Conservation (phyloP, 2,113 vertebrate species). For the Scalopus aquaticus region DNA sequence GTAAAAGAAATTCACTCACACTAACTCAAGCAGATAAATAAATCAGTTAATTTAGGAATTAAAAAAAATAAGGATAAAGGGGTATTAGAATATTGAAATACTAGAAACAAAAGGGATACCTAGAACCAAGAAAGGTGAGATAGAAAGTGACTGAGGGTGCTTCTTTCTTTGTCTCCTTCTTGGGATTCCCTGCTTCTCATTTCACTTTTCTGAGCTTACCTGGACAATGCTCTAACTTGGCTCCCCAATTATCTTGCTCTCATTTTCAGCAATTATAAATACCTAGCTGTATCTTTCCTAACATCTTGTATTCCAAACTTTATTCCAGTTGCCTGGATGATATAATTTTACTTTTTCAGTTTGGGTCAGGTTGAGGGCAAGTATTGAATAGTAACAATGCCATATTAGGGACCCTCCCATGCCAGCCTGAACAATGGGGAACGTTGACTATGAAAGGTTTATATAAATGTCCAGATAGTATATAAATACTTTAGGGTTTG, state of each 20-base stretch:
- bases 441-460: neutral
- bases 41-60: neutral
- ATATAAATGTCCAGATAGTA: neutral
- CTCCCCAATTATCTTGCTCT: neutral
- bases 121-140: neutral
- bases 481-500: neutral
- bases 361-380: neutral
- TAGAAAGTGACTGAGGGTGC: fast-evolving
- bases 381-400: neutral
- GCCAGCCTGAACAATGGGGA: neutral
- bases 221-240: neutral
- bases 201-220: neutral
- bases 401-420: too few species aligned
- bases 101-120: neutral
- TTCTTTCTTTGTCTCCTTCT: neutral
- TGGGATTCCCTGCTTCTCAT: neutral
- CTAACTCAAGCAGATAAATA: neutral
- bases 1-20: neutral
- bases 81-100: neutral
- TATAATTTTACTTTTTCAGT: neutral
- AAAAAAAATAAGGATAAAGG: neutral
- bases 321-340: neutral
- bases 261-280: neutral
- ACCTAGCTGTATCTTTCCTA: neutral
- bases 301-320: neutral